A percentile compares a stretch with the other conserved stretches of the same genome.
Conservation (phyloP, 1,140 invertebrate genomes). For the Drosophila subobscura region DNA sequence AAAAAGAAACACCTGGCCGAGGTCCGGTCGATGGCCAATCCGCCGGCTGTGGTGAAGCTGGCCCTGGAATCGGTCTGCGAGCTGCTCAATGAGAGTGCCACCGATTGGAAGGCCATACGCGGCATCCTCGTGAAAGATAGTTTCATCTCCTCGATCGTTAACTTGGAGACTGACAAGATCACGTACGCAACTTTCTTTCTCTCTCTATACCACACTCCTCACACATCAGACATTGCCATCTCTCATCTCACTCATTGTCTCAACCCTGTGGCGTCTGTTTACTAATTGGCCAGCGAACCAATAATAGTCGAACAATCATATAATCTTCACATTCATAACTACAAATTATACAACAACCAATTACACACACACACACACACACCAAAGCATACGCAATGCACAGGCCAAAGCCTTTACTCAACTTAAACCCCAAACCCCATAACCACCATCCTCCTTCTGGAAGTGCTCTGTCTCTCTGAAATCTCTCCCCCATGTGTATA, state of each 20-base stretch:
- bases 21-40: conserved; percentile 97
- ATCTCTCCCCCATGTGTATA: not conserved
- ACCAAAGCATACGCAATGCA: conserved; percentile 72
- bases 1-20: conserved; percentile 98
- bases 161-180: conserved; percentile 97
- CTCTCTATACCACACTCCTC: conserved; percentile 46
- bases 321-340: conserved; percentile 41
- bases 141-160: conserved; percentile 99
- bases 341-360: conserved; percentile 27
- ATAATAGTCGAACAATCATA: conserved; percentile 9
- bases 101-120: conserved; percentile 97
- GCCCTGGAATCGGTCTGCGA: conserved; percentile 98
- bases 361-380: conserved; percentile 48
- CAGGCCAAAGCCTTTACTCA: conserved; percentile 58
- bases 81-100: conserved; percentile 92
- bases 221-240: conserved; percentile 53
- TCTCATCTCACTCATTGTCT: conserved; percentile 55
- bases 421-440: conserved; percentile 22
- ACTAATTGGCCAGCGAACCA: too few species aligned
- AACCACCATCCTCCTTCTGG: conserved; percentile 21
- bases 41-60: conserved; percentile 95
- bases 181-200: conserved; percentile 88
- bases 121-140: conserved; percentile 98
- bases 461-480: not conserved
- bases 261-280: not conserved